Base-by-base conservation (phyloP, 1,140 invertebrate genomes). In the Calycopis cecrops region DNA sequence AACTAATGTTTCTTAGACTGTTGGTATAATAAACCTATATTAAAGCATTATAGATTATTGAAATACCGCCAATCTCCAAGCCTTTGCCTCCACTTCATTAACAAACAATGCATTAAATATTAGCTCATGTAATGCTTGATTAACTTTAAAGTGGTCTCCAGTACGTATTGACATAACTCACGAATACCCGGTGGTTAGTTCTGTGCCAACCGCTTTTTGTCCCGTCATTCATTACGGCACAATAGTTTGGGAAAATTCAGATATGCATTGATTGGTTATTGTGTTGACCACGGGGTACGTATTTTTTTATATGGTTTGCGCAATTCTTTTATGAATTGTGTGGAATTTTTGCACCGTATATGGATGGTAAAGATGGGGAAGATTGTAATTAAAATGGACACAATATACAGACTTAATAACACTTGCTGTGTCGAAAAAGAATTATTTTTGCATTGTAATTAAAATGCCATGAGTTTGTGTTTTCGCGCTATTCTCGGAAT, bases 241-340 rank as follows among this genome's bases (percentile, higher is more conserved):
- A 44, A 44, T 44, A 14, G 40, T 44, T 44, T 44, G 40, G 40
- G 40, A 44, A 44, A 44, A 44, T 44, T 16, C 40, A 16, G 40
- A 44, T 28, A 28, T n/a, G n/a, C n/a, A n/a, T 44, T 44, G n/a
- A 44, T 44, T 44, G 40, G 40, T 44, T 28, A 28, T 44, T 44
- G 40, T 44, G 9, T 37, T 37, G 40, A 44, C 40, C 40, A 44
- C 17, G 17, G 40, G 40, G 14, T 44, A 16, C 12, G 40, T 14
- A 16, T 14, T 44, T 44, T 44, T 44, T 28, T 16, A 16, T 9
- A 44, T 9, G 40, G 12, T 37, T 44, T 44, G 17, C 40, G 40
- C 17, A 44, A 44, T 16, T 28, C 21, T 6, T 28, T 28, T 28
- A 28, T 6, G 21, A 28, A 28, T 28, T 2, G 21, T 6, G 21